phyloP scores from a whole-genome alignment of 1,140 invertebrate species.

The Lepidurus arcticus region DNA sequence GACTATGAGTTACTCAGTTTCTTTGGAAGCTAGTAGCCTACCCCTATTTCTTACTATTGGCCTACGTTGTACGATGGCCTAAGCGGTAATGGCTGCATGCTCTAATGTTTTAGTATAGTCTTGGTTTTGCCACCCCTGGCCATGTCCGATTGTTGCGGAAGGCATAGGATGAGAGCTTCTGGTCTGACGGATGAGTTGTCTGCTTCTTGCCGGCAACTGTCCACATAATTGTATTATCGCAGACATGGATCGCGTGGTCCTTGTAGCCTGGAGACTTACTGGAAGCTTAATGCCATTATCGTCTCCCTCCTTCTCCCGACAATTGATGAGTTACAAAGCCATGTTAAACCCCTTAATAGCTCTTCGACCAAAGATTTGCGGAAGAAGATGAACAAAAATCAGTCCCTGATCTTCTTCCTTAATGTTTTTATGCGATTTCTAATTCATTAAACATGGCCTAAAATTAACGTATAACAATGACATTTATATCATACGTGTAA shows the following conservation, averaged over 20 bases:
- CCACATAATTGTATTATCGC: background rate
- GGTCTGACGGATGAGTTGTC: conserved; percentile 14
- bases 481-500: background rate
- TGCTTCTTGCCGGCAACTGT: conserved; percentile 6
- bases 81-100: background rate
- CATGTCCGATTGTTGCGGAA: background rate
- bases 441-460: too few relatives aligned
- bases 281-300: conserved; percentile 10
- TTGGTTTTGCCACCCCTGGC: background rate
- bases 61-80: background rate
- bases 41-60: too few relatives aligned
- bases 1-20: too few relatives aligned
- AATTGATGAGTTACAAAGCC: conserved; percentile 19
- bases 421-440: background rate
- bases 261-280: background rate
- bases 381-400: background rate
- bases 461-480: background rate
- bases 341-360: conserved; percentile 5
- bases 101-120: background rate
- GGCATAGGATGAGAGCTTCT: background rate
- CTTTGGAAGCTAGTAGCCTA: too few relatives aligned
- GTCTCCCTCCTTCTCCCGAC: background rate
- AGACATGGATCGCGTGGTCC: conserved; percentile 2
- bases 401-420: background rate
- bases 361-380: background rate